A percentile compares a stretch with the other conserved stretches of the same genome.
Conservation (phyloP, 2,888 invertebrate species). For the Ichneumon xanthorius region DNA sequence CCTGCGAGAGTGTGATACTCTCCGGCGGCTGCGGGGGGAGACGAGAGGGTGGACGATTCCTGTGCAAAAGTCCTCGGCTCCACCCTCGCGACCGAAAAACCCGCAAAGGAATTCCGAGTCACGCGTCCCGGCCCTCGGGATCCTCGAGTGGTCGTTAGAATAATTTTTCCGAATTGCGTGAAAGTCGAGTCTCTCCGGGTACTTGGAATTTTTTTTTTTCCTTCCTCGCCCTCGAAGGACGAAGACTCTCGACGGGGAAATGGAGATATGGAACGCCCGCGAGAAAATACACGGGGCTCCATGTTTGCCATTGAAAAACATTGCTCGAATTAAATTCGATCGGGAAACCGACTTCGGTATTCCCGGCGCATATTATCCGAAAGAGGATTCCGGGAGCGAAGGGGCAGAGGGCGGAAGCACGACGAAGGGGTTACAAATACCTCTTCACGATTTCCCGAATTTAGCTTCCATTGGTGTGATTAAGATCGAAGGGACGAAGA, state of each 20-base stretch:
- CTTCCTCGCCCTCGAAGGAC: constrained; percentile 10
- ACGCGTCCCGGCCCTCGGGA: constrained; percentile 64
- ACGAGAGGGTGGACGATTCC: constrained; percentile 15
- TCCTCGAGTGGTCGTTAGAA: constrained; percentile 69
- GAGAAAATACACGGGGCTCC: constrained; percentile 34
- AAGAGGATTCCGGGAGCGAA: background rate
- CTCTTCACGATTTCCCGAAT: constrained; percentile 72
- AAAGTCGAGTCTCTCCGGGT: constrained; percentile 57
- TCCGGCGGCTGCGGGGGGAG: constrained; percentile 42
- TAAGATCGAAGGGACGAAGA: constrained; percentile 71
- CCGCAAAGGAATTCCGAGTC: constrained; percentile 68
- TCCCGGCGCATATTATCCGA: constrained; percentile 26
- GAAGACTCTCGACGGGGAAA: constrained; percentile 36
- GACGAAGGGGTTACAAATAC: constrained; percentile 67
- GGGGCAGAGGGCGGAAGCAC: constrained; percentile 12
- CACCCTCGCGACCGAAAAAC: constrained; percentile 64
- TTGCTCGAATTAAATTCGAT: constrained; percentile 44
- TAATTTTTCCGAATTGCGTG: constrained; percentile 68
- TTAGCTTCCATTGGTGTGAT: constrained; percentile 72
- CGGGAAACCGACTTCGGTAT: constrained; percentile 48
- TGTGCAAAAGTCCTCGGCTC: constrained; percentile 46
- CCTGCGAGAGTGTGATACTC: constrained; percentile 53
- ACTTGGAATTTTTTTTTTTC: constrained; percentile 24
- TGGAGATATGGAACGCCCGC: constrained; percentile 17
- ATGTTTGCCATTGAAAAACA: constrained; percentile 57